Base-by-base conservation (phyloP, 2,888 invertebrate genomes). In the Callinectes sapidus region DNA sequence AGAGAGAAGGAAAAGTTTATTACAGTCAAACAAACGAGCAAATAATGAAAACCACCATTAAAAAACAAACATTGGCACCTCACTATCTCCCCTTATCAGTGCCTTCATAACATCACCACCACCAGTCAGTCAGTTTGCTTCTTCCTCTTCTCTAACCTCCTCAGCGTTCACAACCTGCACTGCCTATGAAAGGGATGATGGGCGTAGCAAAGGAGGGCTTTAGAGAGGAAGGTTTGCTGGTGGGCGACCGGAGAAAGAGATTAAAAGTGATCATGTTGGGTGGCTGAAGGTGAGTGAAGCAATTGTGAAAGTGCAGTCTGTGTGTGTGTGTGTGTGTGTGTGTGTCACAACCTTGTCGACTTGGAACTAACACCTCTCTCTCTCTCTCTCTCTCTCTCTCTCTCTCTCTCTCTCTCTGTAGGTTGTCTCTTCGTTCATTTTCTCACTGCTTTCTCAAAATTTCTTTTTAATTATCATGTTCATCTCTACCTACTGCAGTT, bases 241-340 rank as follows among this genome's bases (percentile, higher is more conserved):
- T 28, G 14, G 81, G 32, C 32, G 35, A 2, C 3, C n/a, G n/a
- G 81, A 14, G 14, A 35, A 81, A 35, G n/a, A 28, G 28, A 28
- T 28, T 71, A 28, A 81, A 81, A 81, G 35, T 81, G 32, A 81
- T 81, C 35, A 2, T 35, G 81, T 81, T 81, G 81, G 35, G 32
- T 81, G 10, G 14, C 32, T 14, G 32, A 35, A 81, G 35, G 81
- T 32, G 81, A 35, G 35, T 35, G 81, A 81, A 32, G 35, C 32
- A 81, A 35, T 32, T 18, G 81, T 81, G 81, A 81, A 81, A 81
- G 81, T 81, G 81, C 35, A 81, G 88, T 71, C 42, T 89, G 89
- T 71, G 35, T 61, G 42, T 89, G 35, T 89, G 35, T 89, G 35
- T 89, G 88, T 88, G n/a, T 88, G 88, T 88, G 32, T 61, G 61